phyloP scores from a whole-genome alignment of 2,113 vertebrate species.

The Seriola quinqueradiata region DNA sequence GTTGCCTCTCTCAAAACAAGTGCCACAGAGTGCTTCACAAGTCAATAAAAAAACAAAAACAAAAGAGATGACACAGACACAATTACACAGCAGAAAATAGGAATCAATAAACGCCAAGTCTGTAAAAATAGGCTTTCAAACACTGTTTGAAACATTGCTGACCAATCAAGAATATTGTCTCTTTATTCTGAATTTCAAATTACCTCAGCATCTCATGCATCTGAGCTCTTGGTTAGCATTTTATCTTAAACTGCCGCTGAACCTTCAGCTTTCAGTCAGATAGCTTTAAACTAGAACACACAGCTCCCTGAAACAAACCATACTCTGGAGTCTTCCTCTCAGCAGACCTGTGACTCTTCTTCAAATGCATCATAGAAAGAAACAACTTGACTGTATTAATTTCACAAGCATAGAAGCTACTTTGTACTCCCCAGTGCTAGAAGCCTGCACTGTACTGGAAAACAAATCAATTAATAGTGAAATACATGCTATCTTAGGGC shows the following conservation, averaged over 20 bases:
- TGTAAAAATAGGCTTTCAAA: background rate
- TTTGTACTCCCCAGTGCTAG: background rate
- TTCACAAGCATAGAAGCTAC: background rate
- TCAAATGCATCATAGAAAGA: background rate
- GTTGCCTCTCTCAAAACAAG: background rate
- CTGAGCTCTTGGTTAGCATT: background rate
- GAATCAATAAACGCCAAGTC: conserved; percentile 4
- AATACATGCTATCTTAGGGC: too few relatives aligned
- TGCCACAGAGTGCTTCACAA: conserved; percentile 2
- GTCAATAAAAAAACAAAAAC: conserved; percentile 4
- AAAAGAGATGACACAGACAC: background rate
- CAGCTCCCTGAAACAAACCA: background rate
- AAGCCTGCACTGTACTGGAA: background rate
- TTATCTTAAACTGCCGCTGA: background rate
- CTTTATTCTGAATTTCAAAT: background rate
- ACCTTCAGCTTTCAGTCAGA: background rate
- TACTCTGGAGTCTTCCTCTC: background rate
- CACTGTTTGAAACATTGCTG: background rate
- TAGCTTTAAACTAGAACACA: background rate
- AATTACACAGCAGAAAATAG: background rate
- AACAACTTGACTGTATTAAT: background rate
- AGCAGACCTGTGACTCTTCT: background rate
- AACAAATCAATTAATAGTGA: background rate
- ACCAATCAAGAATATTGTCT: background rate
- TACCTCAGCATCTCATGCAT: background rate